A percentile compares a stretch with the other conserved stretches of the same genome.
phyloP scores from a whole-genome alignment of 2,797 vertebrate species.

The Micromesistius poutassou region DNA sequence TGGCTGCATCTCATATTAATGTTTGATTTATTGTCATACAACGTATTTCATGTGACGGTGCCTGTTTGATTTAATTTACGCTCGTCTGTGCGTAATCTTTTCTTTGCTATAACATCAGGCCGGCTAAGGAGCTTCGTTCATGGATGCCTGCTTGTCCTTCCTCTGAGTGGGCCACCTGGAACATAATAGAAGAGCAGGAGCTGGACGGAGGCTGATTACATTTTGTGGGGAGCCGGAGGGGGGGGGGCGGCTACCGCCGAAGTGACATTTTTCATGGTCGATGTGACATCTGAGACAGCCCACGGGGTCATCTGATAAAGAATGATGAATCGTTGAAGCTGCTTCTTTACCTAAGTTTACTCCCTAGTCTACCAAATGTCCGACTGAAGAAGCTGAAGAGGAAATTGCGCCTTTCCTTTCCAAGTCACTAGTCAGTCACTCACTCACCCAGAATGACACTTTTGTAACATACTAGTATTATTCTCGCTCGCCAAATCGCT shows the following conservation, averaged over 20 bases:
- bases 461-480: slow-evolving; percentile 20
- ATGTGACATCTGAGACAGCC: slow-evolving; percentile 19
- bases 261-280: slow-evolving; percentile 43
- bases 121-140: slow-evolving; percentile 55
- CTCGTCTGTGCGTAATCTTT: slow-evolving; percentile 45
- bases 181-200: slow-evolving; percentile 37
- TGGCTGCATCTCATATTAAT: neutral
- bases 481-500: slow-evolving; percentile 17
- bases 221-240: slow-evolving; percentile 44
- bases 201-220: slow-evolving; percentile 59
- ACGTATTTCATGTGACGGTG: neutral
- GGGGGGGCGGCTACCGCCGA: slow-evolving; percentile 34
- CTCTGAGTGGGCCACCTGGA: slow-evolving; percentile 58
- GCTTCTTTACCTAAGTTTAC: slow-evolving; percentile 33
- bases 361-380: slow-evolving; percentile 23
- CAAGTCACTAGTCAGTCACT: slow-evolving; percentile 14
- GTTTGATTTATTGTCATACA: neutral
- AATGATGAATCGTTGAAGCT: slow-evolving; percentile 43
- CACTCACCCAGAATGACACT: neutral
- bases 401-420: slow-evolving; percentile 12
- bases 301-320: slow-evolving; percentile 53
- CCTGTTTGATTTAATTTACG: slow-evolving; percentile 6
- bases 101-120: slow-evolving; percentile 50
- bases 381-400: slow-evolving; percentile 29
- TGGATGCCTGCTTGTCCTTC: slow-evolving; percentile 40